Evolutionary conservation across 2,888 invertebrate species (phyloP), one percentile per base, ranked within the genome.

Genomic region (Caenorhabditis afra): DNA sequence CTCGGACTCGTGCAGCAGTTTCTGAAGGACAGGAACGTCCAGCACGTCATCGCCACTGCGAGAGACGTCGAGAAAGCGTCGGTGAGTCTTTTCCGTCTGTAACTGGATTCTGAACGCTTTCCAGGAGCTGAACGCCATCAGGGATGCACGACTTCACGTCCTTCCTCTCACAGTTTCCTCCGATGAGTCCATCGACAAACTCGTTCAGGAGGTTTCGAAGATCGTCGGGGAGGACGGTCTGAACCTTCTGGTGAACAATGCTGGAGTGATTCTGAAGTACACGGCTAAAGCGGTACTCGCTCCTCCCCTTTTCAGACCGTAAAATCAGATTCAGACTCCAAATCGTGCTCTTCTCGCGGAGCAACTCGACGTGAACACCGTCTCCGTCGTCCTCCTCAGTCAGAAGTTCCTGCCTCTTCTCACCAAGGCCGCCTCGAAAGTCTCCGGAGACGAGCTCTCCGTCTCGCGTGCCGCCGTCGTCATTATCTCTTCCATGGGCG

Each of bases 1-100:
- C 92, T 96, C 65, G 95, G 96, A 80, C 92, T 96, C 87, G 94
- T 96, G 45, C 94, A 94, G 91, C 93, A 94, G 88, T 67, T 84
- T 14, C 23, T 86, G 4, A 53, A 74, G 85, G 91, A 85, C 23
- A 49, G 91, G 87, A 93, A 93, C 61, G 94, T 94, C 83, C 93
- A 93, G 91, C 92, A 92, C 89, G 91, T 96, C 85, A 94, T 96
- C 88, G 95, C 95, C 66, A 95, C 95, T 87, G 95, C 95, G 91
- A 93, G 96, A 85, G 93, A 94, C 89, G 91, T 92, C 57, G 91
- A 93, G 74, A 94, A 94, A 35, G 86, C 85, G 11, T 71, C 84
- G 41, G 85, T 84, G 39, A 55, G 68, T 41, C 4, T 16, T 39
- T 16, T 11, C 12, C 2, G 0, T 3, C 20, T 16, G 22, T 55